A percentile compares a stretch with the other conserved stretches of the same genome.
phyloP scores from a whole-genome alignment of 2,113 vertebrate species.

The Ptyas mucosa region DNA sequence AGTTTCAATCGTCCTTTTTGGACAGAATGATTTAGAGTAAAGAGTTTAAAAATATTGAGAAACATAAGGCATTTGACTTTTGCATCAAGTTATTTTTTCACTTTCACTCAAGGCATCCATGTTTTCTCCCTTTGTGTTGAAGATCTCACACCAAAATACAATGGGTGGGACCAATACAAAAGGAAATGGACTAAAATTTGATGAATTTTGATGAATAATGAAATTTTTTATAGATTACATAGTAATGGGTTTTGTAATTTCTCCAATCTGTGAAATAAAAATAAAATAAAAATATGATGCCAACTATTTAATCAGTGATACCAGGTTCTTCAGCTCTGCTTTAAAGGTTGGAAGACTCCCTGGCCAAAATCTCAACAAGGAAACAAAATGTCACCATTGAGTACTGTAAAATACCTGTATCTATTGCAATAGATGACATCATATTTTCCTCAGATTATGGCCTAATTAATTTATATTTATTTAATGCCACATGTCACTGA shows the following conservation, averaged over 20 bases:
- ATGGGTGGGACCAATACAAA: neutral
- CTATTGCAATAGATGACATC: slow-evolving; percentile 2
- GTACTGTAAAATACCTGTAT: neutral
- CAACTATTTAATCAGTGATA: neutral
- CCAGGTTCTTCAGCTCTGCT: neutral
- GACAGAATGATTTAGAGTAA: neutral
- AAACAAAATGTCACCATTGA: neutral
- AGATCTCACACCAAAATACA: neutral
- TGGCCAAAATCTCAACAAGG: neutral
- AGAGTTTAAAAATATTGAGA: neutral
- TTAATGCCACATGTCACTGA: slow-evolving; percentile 29
- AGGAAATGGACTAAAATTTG: neutral
- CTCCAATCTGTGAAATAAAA: neutral
- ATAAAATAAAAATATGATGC: neutral
- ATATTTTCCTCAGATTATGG: neutral
- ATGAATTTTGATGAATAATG: neutral
- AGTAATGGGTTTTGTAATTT: neutral
- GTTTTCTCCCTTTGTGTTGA: neutral
- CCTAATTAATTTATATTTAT: slow-evolving; percentile 4
- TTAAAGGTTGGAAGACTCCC: accelerated
- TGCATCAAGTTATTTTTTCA: neutral
- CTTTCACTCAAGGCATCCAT: neutral
- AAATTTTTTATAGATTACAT: neutral
- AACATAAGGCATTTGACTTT: neutral
- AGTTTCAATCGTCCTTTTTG: neutral